phyloP scores from a whole-genome alignment of 2,888 invertebrate species.

The Herminia tarsipennalis region DNA sequence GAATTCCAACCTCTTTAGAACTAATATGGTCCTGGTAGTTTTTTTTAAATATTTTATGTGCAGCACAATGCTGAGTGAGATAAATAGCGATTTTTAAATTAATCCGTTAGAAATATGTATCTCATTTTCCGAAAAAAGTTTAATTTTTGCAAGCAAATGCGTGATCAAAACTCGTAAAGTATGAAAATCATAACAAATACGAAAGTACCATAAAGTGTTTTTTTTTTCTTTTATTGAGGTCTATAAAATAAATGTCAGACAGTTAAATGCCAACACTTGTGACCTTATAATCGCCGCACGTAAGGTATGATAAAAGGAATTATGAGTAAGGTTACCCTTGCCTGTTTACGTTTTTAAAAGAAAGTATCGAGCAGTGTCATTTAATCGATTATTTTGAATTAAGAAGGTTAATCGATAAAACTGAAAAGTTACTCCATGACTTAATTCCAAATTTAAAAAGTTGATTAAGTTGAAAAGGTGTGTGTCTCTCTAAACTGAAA shows the following conservation, averaged over 20 bases:
- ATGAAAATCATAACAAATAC: constrained; percentile 35
- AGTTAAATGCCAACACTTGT: constrained; percentile 24
- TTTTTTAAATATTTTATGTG: too few relatives aligned
- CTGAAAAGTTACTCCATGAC: too few relatives aligned
- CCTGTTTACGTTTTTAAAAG: not conserved
- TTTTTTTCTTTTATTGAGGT: constrained; percentile 19
- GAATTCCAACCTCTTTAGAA: too few relatives aligned
- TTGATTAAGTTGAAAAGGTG: too few relatives aligned
- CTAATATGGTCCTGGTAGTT: too few relatives aligned
- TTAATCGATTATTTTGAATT: not conserved
- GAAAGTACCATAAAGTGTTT: constrained; percentile 9
- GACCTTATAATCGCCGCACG: constrained; percentile 31
- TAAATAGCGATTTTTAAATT: too few relatives aligned
- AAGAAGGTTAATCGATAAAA: too few relatives aligned
- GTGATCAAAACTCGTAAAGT: constrained; percentile 14
- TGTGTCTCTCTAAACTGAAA: too few relatives aligned
- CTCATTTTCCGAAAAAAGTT: too few relatives aligned
- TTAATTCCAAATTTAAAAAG: too few relatives aligned
- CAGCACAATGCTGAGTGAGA: too few relatives aligned
- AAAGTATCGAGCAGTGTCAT: not conserved
- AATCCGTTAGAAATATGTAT: not conserved
- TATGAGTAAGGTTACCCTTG: constrained; percentile 8
- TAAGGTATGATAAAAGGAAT: constrained; percentile 6
- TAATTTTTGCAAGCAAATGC: not conserved
- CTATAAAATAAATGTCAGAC: constrained; percentile 31